Evolutionary conservation across 2,888 invertebrate genomes (phyloP).

Genomic region (Eurois occulta): DNA sequence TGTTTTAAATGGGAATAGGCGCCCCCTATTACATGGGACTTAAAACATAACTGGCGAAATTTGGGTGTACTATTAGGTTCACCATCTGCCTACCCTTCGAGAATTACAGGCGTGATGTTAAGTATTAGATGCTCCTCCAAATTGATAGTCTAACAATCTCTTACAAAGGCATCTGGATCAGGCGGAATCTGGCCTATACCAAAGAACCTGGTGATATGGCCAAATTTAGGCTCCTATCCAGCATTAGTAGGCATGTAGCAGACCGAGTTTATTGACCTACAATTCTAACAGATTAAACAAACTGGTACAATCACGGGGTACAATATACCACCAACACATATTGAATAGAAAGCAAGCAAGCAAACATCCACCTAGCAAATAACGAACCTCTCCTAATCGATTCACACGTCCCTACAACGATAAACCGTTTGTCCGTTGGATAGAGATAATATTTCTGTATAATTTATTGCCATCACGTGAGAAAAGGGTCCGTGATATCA

Average conservation of each 20-base stretch:
- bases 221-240: background rate
- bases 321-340: background rate
- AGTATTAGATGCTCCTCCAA: background rate
- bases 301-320: background rate
- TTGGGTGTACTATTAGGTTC: no score
- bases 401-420: conserved; percentile 18
- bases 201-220: background rate
- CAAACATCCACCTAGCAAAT: background rate
- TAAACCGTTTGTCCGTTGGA: conserved; percentile 20
- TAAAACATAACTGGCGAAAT: no score
- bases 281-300: background rate
- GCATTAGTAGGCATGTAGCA: background rate
- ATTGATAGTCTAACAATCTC: background rate
- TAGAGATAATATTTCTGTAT: conserved; percentile 28
- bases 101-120: no score
- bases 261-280: background rate
- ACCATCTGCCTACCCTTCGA: no score
- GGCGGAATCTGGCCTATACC: background rate
- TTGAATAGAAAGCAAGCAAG: background rate
- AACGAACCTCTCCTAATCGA: conserved; percentile 16
- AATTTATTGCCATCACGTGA: conserved; percentile 39
- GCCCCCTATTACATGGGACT: no score
- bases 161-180: no score
- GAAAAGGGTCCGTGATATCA: conserved; percentile 26
- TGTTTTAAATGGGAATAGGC: background rate